Percentiles rank a stretch among this genome's conserved stretches.
These are phyloP conservation scores for Mugil cephalus DNA, from an alignment of 2,113 vertebrate genomes.

Conservation along the genomic window DNA sequence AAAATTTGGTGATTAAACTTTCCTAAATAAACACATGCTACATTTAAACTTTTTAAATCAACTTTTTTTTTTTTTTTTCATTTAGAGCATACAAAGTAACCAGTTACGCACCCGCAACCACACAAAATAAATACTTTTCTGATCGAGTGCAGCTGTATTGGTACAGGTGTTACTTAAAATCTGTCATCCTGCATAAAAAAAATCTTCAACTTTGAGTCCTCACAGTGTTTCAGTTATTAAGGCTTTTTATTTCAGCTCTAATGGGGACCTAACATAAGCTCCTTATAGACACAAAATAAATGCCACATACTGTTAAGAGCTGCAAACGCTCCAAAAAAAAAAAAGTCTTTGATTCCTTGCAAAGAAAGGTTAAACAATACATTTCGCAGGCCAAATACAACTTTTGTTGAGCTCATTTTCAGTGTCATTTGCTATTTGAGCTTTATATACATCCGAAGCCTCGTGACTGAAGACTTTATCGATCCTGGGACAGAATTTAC, in stretches of 20 bases:
- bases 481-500: no score
- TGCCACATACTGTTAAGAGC: no score
- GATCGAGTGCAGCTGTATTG: constrained; percentile 43
- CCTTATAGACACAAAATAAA: no score
- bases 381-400: no score
- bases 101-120: constrained; percentile 23
- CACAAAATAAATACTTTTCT: constrained; percentile 43
- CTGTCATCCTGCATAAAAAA: constrained; percentile 2
- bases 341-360: no score
- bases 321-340: no score
- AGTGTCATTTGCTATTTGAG: no score
- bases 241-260: neutral
- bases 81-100: constrained; percentile 20
- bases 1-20: constrained; percentile 4
- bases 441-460: no score
- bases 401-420: no score
- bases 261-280: no score
- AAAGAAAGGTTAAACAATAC: no score
- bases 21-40: constrained; percentile 44
- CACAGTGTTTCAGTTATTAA: constrained; percentile 3
- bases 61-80: neutral
- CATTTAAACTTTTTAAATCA: neutral
- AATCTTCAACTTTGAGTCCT: constrained; percentile 11
- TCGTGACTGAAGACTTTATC: no score
- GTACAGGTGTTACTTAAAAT: constrained; percentile 29